Percentiles rank a stretch among this genome's conserved stretches.
phyloP scores from a whole-genome alignment of 2,113 vertebrate species.

The Aptenodytes forsteri region DNA sequence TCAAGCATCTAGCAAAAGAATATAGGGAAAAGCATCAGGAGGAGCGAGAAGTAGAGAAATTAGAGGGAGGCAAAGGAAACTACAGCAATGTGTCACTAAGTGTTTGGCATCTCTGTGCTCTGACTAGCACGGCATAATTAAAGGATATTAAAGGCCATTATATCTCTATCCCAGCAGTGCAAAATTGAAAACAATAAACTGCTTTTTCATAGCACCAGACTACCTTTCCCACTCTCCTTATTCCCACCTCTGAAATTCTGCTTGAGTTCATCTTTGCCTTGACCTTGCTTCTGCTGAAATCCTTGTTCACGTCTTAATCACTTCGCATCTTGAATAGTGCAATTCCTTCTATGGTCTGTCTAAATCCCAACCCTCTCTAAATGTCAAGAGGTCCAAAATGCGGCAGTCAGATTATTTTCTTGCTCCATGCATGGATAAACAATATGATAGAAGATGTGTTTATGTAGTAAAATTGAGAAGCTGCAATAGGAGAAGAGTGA shows the following conservation, averaged over 20 bases:
- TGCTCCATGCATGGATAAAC: conserved; percentile 59
- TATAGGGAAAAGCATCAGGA: background rate
- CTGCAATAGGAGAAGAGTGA: background rate
- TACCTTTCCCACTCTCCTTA: background rate
- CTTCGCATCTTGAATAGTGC: conserved; percentile 17
- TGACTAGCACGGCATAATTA: background rate
- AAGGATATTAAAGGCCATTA: background rate
- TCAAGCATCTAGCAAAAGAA: background rate
- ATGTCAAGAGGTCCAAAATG: conserved; percentile 54
- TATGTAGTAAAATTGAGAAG: conserved; percentile 35
- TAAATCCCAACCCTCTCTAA: conserved; percentile 44
- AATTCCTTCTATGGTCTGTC: conserved; percentile 1
- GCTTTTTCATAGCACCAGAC: background rate
- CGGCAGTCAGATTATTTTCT: conserved; percentile 56
- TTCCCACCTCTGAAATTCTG: conserved; percentile 9
- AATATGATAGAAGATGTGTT: conserved; percentile 43
- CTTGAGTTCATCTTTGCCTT: conserved; percentile 50
- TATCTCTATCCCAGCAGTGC: background rate
- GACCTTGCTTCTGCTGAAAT: conserved; percentile 56
- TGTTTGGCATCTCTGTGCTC: background rate
- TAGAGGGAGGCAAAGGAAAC: background rate
- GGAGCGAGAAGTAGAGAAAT: background rate
- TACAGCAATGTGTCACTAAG: background rate
- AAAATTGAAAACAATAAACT: background rate
- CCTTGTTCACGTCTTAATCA: conserved; percentile 46